Conservation (phyloP, 2,888 invertebrate species). For the Ptycholaimellus sp. region DNA sequence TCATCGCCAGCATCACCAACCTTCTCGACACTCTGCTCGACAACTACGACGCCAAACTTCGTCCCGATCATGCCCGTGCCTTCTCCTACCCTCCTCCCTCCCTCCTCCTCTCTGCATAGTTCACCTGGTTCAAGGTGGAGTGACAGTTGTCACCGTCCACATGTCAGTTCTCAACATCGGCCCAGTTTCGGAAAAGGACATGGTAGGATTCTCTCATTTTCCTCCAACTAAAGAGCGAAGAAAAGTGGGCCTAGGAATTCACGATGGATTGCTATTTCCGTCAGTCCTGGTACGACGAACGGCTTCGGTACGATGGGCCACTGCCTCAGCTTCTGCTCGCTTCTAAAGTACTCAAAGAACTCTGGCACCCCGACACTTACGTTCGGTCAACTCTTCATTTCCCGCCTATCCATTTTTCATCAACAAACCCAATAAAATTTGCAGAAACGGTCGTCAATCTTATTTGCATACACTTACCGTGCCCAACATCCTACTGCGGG, state of each 20-base stretch:
- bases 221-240: neutral
- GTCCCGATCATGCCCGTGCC: too few relatives aligned
- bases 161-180: constrained; percentile 68
- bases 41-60: too few relatives aligned
- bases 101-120: too few relatives aligned
- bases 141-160: too few relatives aligned
- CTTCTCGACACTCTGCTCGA: too few relatives aligned
- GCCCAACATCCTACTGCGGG: constrained; percentile 73
- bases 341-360: constrained; percentile 58
- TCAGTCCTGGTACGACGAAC: constrained; percentile 57
- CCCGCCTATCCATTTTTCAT: too few relatives aligned
- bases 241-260: constrained; percentile 52
- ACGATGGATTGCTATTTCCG: constrained; percentile 69
- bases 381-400: too few relatives aligned
- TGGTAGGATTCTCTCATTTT: constrained; percentile 38
- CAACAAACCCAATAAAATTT: too few relatives aligned
- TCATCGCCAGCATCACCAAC: too few relatives aligned
- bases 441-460: constrained; percentile 61
- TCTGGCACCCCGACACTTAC: constrained; percentile 88
- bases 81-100: too few relatives aligned
- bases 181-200: constrained; percentile 59
- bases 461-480: constrained; percentile 86
- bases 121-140: too few relatives aligned
- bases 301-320: too few relatives aligned
- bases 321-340: constrained; percentile 39